phyloP scores from a whole-genome alignment of 2,888 invertebrate species.

The Callyntrura sp. region DNA sequence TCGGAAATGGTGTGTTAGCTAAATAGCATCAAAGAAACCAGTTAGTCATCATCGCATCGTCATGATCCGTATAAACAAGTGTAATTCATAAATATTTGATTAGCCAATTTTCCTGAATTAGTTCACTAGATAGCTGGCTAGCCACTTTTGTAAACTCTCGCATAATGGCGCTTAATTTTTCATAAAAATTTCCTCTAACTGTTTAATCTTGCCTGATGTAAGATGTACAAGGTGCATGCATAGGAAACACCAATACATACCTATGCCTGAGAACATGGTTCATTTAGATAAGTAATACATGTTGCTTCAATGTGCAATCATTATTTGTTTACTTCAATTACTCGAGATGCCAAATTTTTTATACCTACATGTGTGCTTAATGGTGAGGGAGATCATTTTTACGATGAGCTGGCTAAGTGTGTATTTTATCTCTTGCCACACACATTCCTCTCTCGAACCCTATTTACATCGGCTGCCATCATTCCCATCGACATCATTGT shows the following conservation, averaged over 20 bases:
- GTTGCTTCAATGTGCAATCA: constrained; percentile 65
- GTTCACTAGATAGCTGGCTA: constrained; percentile 56
- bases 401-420: not conserved
- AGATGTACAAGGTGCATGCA: not conserved
- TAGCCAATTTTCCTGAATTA: constrained; percentile 74
- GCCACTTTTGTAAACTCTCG: constrained; percentile 31
- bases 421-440: constrained; percentile 62
- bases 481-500: constrained; percentile 60
- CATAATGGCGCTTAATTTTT: constrained; percentile 67
- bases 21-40: constrained; percentile 30
- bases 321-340: constrained; percentile 75
- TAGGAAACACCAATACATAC: too few relatives aligned
- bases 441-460: constrained; percentile 25
- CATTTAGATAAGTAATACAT: constrained; percentile 75
- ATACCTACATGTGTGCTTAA: constrained; percentile 63
- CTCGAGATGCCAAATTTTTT: constrained; percentile 38
- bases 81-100: constrained; percentile 78
- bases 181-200: constrained; percentile 60
- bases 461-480: constrained; percentile 28
- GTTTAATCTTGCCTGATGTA: constrained; percentile 16
- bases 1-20: not conserved
- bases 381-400: constrained; percentile 55
- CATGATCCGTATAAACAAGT: constrained; percentile 51
- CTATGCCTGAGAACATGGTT: constrained; percentile 65
- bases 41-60: constrained; percentile 58